Conservation (phyloP, 2,888 invertebrate genomes). For the Ornithoptera alexandrae region DNA sequence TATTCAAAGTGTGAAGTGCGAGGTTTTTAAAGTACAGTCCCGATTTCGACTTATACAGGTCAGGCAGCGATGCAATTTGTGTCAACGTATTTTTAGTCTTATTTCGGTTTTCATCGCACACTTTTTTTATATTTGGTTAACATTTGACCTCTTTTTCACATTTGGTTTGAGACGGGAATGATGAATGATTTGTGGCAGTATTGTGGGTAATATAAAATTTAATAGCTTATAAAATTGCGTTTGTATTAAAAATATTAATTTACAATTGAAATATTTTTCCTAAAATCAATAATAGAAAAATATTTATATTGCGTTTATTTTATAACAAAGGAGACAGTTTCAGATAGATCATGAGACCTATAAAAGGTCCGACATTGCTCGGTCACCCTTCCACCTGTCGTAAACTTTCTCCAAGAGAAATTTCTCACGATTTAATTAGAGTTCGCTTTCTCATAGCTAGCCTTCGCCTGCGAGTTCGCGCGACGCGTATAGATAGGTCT, state of each 20-base stretch:
- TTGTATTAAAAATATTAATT: not conserved
- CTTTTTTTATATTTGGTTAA: not conserved
- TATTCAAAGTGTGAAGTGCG: constrained; percentile 6
- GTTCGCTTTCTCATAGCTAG: constrained; percentile 30
- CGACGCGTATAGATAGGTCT: constrained; percentile 2
- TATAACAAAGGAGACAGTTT: constrained; percentile 10
- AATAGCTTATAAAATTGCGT: not conserved
- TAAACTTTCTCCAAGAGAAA: constrained; percentile 32
- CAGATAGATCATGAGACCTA: constrained; percentile 16
- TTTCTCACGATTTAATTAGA: constrained; percentile 33
- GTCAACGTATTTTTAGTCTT: not conserved
- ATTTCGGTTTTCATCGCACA: not conserved
- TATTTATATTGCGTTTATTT: not conserved
- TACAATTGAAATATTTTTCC: not conserved
- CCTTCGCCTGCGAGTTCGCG: constrained; percentile 9
- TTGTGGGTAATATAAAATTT: not conserved
- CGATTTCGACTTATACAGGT: constrained; percentile 12
- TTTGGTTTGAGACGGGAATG: not conserved
- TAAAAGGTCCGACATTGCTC: constrained; percentile 24
- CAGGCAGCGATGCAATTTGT: constrained; percentile 1
- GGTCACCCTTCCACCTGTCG: constrained; percentile 30
- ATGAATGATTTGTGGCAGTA: no score
- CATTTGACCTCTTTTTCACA: not conserved
- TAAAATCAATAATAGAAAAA: not conserved
- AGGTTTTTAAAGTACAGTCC: constrained; percentile 11